These are phyloP conservation scores for Bombus consobrinus DNA, from an alignment of 1,140 invertebrate genomes.

Conservation along the genomic window DNA sequence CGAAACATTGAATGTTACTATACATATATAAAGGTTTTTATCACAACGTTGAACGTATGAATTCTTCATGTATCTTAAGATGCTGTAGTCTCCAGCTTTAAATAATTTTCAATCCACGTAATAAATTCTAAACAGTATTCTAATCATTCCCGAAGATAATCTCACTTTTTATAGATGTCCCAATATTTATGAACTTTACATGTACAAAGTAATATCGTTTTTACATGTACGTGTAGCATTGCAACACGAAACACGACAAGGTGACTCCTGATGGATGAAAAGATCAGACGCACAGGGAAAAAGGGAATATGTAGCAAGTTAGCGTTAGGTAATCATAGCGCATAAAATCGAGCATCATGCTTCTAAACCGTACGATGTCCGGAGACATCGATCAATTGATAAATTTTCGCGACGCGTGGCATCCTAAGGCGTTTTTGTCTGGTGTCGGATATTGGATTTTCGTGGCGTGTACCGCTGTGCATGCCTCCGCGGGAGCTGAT, in stretches of 20 bases:
- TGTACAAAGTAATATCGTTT: not conserved
- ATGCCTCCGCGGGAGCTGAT: conserved; percentile 39
- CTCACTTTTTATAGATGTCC: no score
- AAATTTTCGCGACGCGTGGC: conserved; percentile 47
- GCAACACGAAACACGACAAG: no score
- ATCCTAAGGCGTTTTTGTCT: conserved; percentile 54
- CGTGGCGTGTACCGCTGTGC: conserved; percentile 51
- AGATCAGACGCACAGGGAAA: not conserved
- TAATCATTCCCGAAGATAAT: no score
- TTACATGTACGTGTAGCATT: not conserved
- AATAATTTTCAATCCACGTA: no score
- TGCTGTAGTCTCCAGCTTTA: no score
- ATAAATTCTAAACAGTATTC: no score
- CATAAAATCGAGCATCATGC: conserved; percentile 52
- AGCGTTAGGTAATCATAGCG: conserved; percentile 12
- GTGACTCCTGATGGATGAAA: conserved; percentile 22
- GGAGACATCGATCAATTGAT: conserved; percentile 49
- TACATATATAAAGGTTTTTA: no score
- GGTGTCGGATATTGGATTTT: conserved; percentile 62
- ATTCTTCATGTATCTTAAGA: no score
- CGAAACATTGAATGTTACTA: no score
- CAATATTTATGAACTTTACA: not conserved
- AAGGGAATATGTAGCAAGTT: not conserved
- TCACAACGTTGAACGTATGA: no score
- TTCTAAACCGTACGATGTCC: conserved; percentile 36